Evolutionary conservation across 2,113 vertebrate species (phyloP).

Genomic region (Entomyzon cyanotis): DNA sequence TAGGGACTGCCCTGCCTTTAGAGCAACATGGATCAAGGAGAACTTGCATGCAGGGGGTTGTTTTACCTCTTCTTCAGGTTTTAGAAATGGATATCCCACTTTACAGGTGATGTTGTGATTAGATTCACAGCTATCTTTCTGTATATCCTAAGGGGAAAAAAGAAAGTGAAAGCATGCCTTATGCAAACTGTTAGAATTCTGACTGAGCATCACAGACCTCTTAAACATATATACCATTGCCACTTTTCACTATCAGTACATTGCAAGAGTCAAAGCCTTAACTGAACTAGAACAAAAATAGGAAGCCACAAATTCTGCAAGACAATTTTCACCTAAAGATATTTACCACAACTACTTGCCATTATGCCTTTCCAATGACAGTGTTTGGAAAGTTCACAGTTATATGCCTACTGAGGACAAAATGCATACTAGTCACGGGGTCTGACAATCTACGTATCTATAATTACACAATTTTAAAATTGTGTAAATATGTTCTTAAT

Average conservation of each 20-base stretch:
- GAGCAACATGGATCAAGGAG: neutral
- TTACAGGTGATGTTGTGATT: slow-evolving; percentile 85
- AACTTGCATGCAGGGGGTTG: neutral
- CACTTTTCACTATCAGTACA: neutral
- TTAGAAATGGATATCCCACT: slow-evolving; percentile 93
- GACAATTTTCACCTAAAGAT: neutral
- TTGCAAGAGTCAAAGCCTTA: neutral
- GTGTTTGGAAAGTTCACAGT: neutral
- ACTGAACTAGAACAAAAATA: neutral
- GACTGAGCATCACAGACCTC: neutral
- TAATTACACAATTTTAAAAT: neutral
- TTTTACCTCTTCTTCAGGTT: slow-evolving; percentile 77
- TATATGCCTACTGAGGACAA: neutral
- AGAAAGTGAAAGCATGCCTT: neutral
- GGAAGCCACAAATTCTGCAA: neutral
- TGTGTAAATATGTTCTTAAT: neutral
- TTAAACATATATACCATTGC: neutral
- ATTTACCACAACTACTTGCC: neutral
- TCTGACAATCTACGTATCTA: neutral
- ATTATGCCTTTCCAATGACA: neutral
- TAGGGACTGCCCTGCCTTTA: neutral
- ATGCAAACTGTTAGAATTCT: neutral
- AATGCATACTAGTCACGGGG: neutral
- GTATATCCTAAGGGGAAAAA: slow-evolving; percentile 78
- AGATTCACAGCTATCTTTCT: slow-evolving; percentile 82